phyloP scores from a whole-genome alignment of 2,113 vertebrate species.

The Tenebrosternarchus preto region DNA sequence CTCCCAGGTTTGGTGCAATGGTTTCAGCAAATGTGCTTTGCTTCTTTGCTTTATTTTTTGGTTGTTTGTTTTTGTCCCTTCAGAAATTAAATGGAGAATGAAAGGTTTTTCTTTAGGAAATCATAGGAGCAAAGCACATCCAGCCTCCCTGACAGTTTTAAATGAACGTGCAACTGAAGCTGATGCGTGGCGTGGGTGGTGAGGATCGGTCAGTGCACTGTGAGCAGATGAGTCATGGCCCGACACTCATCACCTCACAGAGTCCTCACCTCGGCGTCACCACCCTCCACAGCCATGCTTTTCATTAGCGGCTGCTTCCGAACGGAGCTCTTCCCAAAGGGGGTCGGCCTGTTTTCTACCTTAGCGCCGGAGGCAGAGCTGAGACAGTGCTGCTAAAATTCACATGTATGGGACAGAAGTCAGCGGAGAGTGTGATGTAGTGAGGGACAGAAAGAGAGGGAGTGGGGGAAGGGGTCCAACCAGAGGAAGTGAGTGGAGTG shows the following conservation, averaged over 20 bases:
- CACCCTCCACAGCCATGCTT: constrained; percentile 15
- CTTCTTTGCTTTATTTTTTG: background rate
- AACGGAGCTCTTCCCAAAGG: background rate
- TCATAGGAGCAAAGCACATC: background rate
- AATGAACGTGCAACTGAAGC: constrained; percentile 23
- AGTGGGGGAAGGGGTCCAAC: background rate
- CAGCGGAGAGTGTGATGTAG: constrained; percentile 47
- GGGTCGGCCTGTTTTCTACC: background rate
- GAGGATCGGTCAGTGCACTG: constrained; percentile 1
- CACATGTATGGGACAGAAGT: constrained; percentile 71
- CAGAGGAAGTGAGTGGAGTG: too few species aligned
- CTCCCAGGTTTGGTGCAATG: too few species aligned
- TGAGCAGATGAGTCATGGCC: constrained; percentile 5
- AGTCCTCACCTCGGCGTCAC: constrained; percentile 31
- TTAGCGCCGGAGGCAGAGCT: constrained; percentile 30
- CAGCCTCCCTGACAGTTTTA: background rate
- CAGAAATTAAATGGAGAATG: background rate
- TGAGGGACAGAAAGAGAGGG: constrained; percentile 36
- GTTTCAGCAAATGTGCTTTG: too few species aligned
- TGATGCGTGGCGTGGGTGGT: constrained; percentile 6
- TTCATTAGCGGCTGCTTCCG: constrained; percentile 33
- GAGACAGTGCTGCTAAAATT: constrained; percentile 65
- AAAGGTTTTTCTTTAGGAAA: background rate
- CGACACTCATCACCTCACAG: constrained; percentile 25
- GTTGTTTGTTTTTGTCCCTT: background rate